Evolutionary conservation across 2,797 vertebrate species (phyloP).

Genomic region (Pantherophis alleghaniensis): DNA sequence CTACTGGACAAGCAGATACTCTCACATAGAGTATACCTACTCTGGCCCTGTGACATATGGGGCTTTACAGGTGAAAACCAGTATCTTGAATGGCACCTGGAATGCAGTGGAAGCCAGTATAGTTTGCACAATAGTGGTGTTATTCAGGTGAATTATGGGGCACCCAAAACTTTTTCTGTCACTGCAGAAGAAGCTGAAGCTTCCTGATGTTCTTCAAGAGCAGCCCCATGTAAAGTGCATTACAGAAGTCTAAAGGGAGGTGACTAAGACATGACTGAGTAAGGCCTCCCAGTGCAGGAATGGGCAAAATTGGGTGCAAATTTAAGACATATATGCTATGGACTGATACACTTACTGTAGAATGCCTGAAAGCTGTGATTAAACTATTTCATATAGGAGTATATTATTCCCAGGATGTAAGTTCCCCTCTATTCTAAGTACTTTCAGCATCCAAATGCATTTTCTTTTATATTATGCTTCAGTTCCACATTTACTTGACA

Average conservation of each 20-base stretch:
- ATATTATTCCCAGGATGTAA: neutral
- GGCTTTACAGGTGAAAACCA: neutral
- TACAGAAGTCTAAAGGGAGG: neutral
- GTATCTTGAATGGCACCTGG: neutral
- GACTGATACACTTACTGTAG: neutral
- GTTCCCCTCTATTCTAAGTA: neutral
- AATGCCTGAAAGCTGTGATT: neutral
- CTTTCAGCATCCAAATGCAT: constrained; percentile 26
- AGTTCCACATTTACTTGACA: constrained; percentile 14
- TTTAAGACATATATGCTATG: neutral
- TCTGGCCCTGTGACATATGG: neutral
- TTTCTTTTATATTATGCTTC: constrained; percentile 22
- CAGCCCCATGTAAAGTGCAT: neutral
- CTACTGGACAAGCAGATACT: neutral
- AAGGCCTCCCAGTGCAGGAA: neutral
- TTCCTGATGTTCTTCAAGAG: neutral
- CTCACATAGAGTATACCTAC: neutral
- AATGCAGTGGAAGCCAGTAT: neutral
- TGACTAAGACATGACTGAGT: neutral
- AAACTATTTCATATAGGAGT: neutral
- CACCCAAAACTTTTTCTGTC: neutral
- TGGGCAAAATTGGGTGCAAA: neutral
- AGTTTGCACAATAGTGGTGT: neutral
- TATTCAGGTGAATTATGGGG: neutral
- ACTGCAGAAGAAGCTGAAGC: neutral